phyloP scores from a whole-genome alignment of 2,797 vertebrate species.

The Gallinago nigripennis region DNA sequence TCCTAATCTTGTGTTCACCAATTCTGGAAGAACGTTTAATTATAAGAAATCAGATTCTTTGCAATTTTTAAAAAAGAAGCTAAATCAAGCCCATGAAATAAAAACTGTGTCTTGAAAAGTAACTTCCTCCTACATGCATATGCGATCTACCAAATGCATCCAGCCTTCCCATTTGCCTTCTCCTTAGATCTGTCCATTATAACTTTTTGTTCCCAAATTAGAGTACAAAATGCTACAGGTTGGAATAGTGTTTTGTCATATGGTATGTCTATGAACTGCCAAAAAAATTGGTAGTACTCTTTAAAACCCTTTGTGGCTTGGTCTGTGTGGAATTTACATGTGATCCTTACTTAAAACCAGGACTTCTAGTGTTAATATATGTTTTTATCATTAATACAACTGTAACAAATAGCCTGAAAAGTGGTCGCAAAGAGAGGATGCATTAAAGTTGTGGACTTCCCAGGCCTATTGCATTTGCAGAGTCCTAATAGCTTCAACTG shows the following conservation, averaged over 20 bases:
- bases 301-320: neutral
- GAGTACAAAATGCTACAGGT: neutral
- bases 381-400: neutral
- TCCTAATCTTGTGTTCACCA: neutral
- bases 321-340: neutral
- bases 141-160: neutral
- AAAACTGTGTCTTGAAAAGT: neutral
- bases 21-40: neutral
- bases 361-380: neutral
- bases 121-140: fast-evolving
- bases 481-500: neutral
- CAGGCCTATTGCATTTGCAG: neutral
- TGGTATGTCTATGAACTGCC: neutral
- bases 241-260: neutral
- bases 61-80: neutral
- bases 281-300: neutral
- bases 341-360: neutral
- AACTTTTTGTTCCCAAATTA: neutral
- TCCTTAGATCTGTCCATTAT: neutral
- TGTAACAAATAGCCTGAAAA: neutral
- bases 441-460: neutral
- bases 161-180: neutral
- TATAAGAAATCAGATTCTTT: neutral
- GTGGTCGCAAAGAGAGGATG: neutral
- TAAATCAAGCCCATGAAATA: neutral